Conservation (phyloP, 2,797 vertebrate species). For the Limosa lapponica region DNA sequence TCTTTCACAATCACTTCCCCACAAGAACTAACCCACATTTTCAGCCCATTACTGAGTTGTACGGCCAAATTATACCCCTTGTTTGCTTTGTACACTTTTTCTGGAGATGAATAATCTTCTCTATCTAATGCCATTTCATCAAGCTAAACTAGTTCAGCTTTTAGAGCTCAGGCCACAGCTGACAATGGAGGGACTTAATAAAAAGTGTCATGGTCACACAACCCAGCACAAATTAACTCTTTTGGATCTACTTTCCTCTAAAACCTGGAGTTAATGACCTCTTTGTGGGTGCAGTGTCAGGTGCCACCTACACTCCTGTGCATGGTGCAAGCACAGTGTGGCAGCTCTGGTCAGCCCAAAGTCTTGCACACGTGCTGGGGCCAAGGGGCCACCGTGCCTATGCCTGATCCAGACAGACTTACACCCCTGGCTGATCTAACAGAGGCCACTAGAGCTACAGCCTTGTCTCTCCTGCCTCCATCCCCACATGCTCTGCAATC, state of each 20-base stretch:
- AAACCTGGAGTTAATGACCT: not conserved
- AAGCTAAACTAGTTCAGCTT: not conserved
- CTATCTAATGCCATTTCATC: not conserved
- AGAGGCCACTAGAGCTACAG: not conserved
- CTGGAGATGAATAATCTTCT: not conserved
- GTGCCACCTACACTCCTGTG: not conserved
- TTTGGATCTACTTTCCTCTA: not conserved
- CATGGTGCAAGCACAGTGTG: not conserved
- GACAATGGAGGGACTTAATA: not conserved
- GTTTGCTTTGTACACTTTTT: not conserved
- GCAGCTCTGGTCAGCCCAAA: not conserved
- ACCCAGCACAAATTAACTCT: not conserved
- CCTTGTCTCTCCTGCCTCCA: not conserved
- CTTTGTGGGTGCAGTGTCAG: not conserved
- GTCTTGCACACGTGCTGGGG: not conserved
- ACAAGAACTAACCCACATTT: not conserved
- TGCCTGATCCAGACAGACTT: not conserved
- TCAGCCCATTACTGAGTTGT: not conserved
- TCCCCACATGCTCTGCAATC: not conserved
- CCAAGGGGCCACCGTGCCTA: not conserved
- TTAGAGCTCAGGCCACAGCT: not conserved
- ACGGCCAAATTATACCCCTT: not conserved
- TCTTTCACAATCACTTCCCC: not conserved
- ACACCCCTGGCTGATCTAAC: not conserved
- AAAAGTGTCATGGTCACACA: not conserved